Evolutionary conservation across 2,888 invertebrate species (phyloP).

Genomic region (Aquatica leii): DNA sequence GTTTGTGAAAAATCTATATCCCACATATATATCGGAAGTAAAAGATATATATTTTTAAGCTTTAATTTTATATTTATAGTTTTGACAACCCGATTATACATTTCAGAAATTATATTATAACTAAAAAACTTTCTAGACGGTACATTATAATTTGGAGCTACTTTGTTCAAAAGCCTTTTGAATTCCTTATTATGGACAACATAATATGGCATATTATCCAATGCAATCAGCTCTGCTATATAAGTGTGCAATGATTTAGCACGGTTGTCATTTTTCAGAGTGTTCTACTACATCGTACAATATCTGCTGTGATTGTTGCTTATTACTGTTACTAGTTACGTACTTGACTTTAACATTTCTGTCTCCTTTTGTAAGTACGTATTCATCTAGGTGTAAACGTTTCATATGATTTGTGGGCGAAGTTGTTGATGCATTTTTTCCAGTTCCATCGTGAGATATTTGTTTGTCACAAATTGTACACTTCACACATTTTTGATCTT

Average conservation of each 20-base stretch:
- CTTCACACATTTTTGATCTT: too few relatives aligned
- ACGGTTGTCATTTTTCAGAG: background rate
- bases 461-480: background rate
- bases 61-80: background rate
- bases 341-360: background rate
- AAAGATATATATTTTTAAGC: background rate
- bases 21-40: background rate
- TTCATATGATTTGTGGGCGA: background rate
- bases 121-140: too few relatives aligned
- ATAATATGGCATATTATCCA: too few relatives aligned
- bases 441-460: too few relatives aligned
- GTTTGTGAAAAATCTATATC: background rate
- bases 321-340: background rate
- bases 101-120: too few relatives aligned
- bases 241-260: too few relatives aligned
- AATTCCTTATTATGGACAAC: background rate
- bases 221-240: background rate
- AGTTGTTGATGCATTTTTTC: too few relatives aligned
- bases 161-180: background rate
- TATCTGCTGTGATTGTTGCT: background rate
- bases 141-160: too few relatives aligned
- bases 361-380: background rate
- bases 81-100: too few relatives aligned
- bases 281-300: background rate
- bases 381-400: background rate